Base-by-base conservation (phyloP, 2,113 vertebrate species). In the Thunnus maccoyii region DNA sequence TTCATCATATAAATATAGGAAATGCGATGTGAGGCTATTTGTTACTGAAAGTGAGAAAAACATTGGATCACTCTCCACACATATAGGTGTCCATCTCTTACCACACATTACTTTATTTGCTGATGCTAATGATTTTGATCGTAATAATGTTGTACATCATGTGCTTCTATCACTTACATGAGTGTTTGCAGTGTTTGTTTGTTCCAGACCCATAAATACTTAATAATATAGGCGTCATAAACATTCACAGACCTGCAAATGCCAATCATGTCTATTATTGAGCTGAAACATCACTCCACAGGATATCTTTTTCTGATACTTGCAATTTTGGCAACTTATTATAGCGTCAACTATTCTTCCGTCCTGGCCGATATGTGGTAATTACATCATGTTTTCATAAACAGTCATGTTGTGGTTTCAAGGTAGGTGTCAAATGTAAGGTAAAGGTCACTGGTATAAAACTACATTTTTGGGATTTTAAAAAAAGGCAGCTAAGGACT, bases 161-260 rank as follows among this genome's bases (percentile, higher is more conserved):
- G 20, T 30, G n/a, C 48, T 52, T 52, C 25, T 27, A 12, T 60
- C 20, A 18, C 56, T 41, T 62, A 52, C 60, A 1, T 71, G 61
- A 36, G 15, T 80, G 46, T 70, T 22, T 22, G 22, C 22, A 22
- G 22, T 22, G 22, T 22, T 22, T 22, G 22, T 22, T 22, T 22
- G 22, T 5, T 44, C 61, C 32, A 27, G 50, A 72, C 16, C 51
- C 56, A 73, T 84, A 82, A 84, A 87, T 77, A 64, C 25, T 17
- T 20, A 22, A 60, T 63, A 65, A 72, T 80, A 68, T 64, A 54
- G 52, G 66, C 72, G 50, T 64, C 76, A 73, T 54, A 58, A 65
- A 79, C 50, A 58, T 73, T 67, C 61, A 72, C 27, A 63, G 77
- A 76, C 61, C 64, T 76, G 61, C 44, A 67, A 82, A 66, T 44